Conservation (phyloP, 2,888 invertebrate genomes). For the Tuta absoluta region DNA sequence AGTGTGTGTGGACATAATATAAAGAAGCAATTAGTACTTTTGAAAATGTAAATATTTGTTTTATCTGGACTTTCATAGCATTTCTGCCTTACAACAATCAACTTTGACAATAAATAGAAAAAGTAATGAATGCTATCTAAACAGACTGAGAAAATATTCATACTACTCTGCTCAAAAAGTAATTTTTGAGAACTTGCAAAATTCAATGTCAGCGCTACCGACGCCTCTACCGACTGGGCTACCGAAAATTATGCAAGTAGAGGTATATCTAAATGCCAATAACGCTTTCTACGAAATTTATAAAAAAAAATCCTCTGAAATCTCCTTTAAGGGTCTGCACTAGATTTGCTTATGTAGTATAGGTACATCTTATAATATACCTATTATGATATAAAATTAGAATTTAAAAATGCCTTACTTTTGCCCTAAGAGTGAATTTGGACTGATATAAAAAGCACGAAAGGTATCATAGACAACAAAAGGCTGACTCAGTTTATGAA, state of each 20-base stretch:
- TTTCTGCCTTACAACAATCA: neutral
- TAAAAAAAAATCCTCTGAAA: neutral
- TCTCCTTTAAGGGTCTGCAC: neutral
- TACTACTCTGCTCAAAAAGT: neutral
- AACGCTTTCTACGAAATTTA: too few relatives aligned
- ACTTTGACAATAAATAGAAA: slow-evolving; percentile 3
- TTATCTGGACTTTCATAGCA: neutral
- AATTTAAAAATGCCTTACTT: slow-evolving; percentile 12
- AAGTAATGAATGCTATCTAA: neutral
- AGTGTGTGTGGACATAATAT: neutral
- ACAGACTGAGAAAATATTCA: neutral
- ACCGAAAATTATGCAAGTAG: too few relatives aligned
- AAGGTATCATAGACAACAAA: too few relatives aligned
- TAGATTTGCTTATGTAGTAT: slow-evolving; percentile 2
- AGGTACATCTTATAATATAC: neutral
- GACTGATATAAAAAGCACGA: neutral
- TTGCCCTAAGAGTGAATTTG: slow-evolving; percentile 5
- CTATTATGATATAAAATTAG: neutral
- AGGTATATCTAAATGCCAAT: too few relatives aligned
- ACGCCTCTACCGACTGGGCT: too few relatives aligned
- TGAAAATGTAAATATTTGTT: neutral
- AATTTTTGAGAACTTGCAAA: too few relatives aligned
- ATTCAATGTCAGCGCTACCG: too few relatives aligned
- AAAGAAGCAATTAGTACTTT: neutral
- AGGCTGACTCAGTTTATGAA: too few relatives aligned